These are phyloP conservation scores for Actias luna DNA, from an alignment of 2,888 invertebrate species.

Conservation along the genomic window DNA sequence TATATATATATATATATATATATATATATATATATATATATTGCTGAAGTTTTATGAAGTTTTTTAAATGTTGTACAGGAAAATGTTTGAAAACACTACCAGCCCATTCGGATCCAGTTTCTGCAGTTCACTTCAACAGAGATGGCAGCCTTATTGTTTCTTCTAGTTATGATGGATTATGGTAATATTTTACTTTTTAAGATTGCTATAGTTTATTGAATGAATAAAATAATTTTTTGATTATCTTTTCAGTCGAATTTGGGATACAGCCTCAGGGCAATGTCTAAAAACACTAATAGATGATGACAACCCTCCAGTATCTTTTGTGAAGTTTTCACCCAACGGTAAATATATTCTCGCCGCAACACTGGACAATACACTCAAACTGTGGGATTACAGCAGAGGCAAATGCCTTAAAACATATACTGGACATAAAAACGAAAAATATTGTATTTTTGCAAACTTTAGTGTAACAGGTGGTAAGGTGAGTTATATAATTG, in stretches of 20 bases:
- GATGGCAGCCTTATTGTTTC: slow-evolving; percentile 99
- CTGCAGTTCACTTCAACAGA: slow-evolving; percentile 98
- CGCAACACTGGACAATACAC: slow-evolving; percentile 98
- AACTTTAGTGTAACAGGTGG: slow-evolving; percentile 99
- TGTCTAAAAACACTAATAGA: slow-evolving; percentile 99
- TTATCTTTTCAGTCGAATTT: slow-evolving; percentile 91
- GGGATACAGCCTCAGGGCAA: slow-evolving; percentile 99
- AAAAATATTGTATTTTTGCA: slow-evolving; percentile 99
- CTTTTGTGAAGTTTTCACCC: slow-evolving; percentile 99
- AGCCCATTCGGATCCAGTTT: slow-evolving; percentile 99
- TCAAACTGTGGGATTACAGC: slow-evolving; percentile 99
- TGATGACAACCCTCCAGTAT: slow-evolving; percentile 99
- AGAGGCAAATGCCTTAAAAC: slow-evolving; percentile 99
- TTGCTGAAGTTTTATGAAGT: background rate
- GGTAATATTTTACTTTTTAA: slow-evolving; percentile 78
- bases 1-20: too few relatives aligned
- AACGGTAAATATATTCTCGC: slow-evolving; percentile 99
- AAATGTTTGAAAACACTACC: slow-evolving; percentile 99
- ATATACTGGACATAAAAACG: slow-evolving; percentile 98
- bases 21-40: too few relatives aligned
- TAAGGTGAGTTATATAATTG: slow-evolving; percentile 90
- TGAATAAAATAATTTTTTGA: background rate
- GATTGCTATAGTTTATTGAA: background rate
- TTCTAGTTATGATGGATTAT: slow-evolving; percentile 98
- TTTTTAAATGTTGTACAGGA: slow-evolving; percentile 43